Evolutionary conservation across 2,888 invertebrate species (phyloP), one percentile per base, ranked within the genome.

Genomic region (Andrena trimmerana): DNA sequence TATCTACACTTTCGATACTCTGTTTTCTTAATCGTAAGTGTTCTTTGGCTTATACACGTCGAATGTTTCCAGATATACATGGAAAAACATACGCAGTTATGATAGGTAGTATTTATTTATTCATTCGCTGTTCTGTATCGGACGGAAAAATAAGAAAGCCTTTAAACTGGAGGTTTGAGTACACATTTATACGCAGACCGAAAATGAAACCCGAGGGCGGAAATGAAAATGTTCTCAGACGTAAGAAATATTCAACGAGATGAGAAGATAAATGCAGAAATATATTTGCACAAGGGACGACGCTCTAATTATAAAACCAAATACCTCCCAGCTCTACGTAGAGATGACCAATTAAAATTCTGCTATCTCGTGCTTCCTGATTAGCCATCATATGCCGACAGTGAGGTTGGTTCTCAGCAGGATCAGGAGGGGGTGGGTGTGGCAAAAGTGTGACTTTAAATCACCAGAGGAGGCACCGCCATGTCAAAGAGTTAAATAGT

Each of bases 401-500:
- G 48, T 16, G 29, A 13, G 54, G 10, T 27, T 59, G 60, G 36
- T 36, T 48, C 42, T 29, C 24, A 48, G 8, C 29, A 13, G 24
- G 54, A 54, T 42, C 16, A 16, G 16, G 42, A 42, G 16, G 4
- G 13, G 13, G 6, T 24, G 48, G 33, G 48, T 10, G 27, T 10
- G 42, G 20, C 1, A 33, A 48, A 33, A 48, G 29, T 10, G 42
- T 2, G 24, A 57, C 27, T 16, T 27, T 1, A 16, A n/a, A 27
- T n/a, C 42, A n/a, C 2, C n/a, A 2, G 2, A 10, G 13, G 42
- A 42, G 5, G 54, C 66, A 50, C 65, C 7, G 68, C 16, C 31
- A 81, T 83, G 90, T 93, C 91, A 94, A 93, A 94, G 94, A 93
- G 92, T 93, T 93, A 93, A 93, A 93, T 93, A 92, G 91, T 94